phyloP scores from a whole-genome alignment of 1,140 invertebrate genomes.

The Akabosia matsudoensis region DNA sequence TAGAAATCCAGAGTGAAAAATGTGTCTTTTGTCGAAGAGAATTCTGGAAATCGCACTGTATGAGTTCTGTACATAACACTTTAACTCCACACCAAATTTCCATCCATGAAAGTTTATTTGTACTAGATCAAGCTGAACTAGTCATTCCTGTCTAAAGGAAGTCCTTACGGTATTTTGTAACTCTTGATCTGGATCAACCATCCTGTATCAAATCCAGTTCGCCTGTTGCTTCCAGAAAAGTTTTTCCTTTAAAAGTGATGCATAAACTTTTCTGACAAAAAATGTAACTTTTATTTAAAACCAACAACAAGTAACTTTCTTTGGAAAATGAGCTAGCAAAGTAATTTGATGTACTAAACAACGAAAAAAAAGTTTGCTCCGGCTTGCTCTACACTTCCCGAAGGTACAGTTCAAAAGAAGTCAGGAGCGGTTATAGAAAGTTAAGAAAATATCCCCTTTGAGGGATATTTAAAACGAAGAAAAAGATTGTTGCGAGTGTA shows the following conservation, averaged over 20 bases:
- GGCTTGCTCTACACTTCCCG: background rate
- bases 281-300: too few species aligned
- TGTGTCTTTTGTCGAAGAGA: too few species aligned
- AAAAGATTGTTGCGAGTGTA: background rate
- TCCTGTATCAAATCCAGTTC: background rate
- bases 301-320: background rate
- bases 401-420: background rate
- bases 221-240: conserved; percentile 5
- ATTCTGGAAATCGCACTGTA: too few species aligned
- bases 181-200: too few species aligned
- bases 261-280: background rate
- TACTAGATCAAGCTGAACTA: too few species aligned
- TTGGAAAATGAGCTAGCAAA: background rate
- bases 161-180: too few species aligned
- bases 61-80: too few species aligned
- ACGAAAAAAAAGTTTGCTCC: background rate
- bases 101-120: too few species aligned
- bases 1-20: too few species aligned
- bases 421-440: too few species aligned
- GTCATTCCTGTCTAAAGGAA: too few species aligned
- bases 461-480: background rate
- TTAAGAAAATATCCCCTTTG: background rate
- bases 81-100: too few species aligned
- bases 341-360: background rate
- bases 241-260: background rate